A percentile compares a stretch with the other conserved stretches of the same genome.
These are phyloP conservation scores for Eumerus sabulonum DNA, from an alignment of 2,888 invertebrate genomes.

Conservation along the genomic window DNA sequence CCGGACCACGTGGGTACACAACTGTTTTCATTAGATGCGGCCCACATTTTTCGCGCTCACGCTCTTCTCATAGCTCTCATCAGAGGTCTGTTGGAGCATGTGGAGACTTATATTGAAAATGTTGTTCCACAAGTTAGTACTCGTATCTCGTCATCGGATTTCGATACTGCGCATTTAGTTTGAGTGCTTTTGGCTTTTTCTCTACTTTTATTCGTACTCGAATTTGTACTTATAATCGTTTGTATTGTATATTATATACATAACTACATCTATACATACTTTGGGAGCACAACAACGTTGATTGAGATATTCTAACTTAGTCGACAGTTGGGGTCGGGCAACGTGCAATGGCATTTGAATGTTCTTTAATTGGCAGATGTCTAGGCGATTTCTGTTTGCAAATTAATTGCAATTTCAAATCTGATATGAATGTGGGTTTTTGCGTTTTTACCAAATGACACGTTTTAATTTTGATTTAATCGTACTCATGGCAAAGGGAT, in stretches of 20 bases:
- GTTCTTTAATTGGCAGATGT: not conserved
- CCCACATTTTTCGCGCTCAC: conserved; percentile 27
- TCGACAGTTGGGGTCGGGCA: not conserved
- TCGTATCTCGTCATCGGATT: conserved; percentile 26
- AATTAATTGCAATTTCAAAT: conserved; percentile 19
- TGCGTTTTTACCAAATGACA: too few species aligned
- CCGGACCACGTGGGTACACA: conserved; percentile 59
- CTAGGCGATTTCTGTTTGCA: not conserved
- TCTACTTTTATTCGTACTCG: too few species aligned
- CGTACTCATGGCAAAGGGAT: too few species aligned
- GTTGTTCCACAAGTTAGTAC: conserved; percentile 4
- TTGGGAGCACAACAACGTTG: not conserved
- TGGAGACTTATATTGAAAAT: conserved; percentile 53
- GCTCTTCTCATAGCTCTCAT: not conserved
- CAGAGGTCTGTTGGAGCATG: conserved; percentile 10
- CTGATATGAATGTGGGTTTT: not conserved
- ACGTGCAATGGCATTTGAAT: not conserved
- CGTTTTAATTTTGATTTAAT: too few species aligned
- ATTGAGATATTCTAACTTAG: not conserved
- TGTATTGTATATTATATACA: too few species aligned
- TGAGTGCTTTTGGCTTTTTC: conserved; percentile 31
- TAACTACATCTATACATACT: not conserved
- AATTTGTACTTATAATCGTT: too few species aligned
- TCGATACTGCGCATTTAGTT: conserved; percentile 63
- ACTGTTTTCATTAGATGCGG: conserved; percentile 41